These are phyloP conservation scores for Mesoclemmys tuberculata DNA, from an alignment of 2,113 vertebrate genomes.

Conservation along the genomic window DNA sequence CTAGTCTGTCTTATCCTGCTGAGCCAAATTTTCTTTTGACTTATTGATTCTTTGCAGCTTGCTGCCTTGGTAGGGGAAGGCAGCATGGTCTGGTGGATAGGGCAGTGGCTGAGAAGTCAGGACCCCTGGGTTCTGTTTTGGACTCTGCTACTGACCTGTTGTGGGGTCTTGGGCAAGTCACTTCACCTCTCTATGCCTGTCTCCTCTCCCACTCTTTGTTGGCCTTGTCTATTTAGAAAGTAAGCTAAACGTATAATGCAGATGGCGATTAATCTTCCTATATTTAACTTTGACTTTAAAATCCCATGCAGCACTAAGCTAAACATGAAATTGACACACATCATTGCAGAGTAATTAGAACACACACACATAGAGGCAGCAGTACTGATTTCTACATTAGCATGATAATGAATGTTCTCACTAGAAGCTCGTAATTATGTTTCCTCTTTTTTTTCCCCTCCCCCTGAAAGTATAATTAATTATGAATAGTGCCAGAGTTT, in stretches of 20 bases:
- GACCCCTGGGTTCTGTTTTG: not conserved
- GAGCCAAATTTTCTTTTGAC: not conserved
- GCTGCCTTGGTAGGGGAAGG: not conserved
- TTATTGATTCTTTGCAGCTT: not conserved
- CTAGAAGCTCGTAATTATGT: constrained; percentile 80
- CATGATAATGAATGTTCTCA: constrained; percentile 82
- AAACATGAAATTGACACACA: constrained; percentile 45
- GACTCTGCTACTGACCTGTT: not conserved
- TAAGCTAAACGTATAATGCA: not conserved
- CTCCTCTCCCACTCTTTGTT: not conserved
- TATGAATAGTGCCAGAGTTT: constrained; percentile 74
- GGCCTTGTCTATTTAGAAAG: not conserved
- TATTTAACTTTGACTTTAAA: not conserved
- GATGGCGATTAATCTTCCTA: not conserved
- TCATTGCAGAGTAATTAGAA: constrained; percentile 63
- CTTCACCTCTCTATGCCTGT: not conserved
- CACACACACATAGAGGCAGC: constrained; percentile 31
- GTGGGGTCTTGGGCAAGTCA: not conserved
- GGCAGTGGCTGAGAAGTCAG: too few species aligned
- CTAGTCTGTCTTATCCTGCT: not conserved
- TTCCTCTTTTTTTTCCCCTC: constrained; percentile 67
- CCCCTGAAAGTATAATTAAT: constrained; percentile 78
- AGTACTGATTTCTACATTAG: constrained; percentile 71
- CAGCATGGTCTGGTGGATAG: not conserved
- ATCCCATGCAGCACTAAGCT: not conserved